Conservation (phyloP, 2,113 vertebrate genomes). For the Crocuta crocuta region DNA sequence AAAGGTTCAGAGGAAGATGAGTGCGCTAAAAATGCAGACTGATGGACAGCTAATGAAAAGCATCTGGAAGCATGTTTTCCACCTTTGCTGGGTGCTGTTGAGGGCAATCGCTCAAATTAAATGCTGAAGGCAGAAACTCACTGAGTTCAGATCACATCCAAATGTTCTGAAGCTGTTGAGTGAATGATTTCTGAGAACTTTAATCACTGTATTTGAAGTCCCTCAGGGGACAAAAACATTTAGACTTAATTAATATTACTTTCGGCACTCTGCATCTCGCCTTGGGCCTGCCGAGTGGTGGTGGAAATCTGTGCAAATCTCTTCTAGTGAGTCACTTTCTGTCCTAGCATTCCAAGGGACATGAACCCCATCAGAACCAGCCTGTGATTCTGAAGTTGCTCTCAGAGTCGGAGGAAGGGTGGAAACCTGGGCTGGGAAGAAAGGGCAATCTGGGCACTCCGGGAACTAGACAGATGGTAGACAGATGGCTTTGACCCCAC, state of each 20-base stretch:
- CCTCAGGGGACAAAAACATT: not conserved
- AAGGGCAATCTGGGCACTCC: not conserved
- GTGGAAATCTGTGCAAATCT: not conserved
- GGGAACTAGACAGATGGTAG: not conserved
- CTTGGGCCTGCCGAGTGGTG: not conserved
- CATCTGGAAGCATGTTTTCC: too few species aligned
- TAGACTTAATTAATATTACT: conserved; percentile 35
- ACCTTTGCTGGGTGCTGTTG: not conserved
- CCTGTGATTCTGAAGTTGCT: not conserved
- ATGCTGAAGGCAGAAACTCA: not conserved
- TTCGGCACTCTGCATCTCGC: fast-evolving
- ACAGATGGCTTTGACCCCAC: not conserved
- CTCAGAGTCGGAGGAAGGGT: not conserved
- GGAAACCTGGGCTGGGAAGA: not conserved
- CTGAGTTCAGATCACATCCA: not conserved
- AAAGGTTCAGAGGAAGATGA: not conserved
- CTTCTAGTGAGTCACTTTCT: not conserved
- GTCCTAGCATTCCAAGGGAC: not conserved
- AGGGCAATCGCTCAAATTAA: not conserved
- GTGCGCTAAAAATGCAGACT: not conserved
- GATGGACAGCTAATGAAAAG: not conserved
- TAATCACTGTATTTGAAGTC: not conserved
- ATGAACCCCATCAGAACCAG: not conserved
- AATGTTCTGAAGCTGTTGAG: not conserved
- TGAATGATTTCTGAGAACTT: conserved; percentile 17